Conservation (phyloP, 2,797 vertebrate species). For the Mus caroli region DNA sequence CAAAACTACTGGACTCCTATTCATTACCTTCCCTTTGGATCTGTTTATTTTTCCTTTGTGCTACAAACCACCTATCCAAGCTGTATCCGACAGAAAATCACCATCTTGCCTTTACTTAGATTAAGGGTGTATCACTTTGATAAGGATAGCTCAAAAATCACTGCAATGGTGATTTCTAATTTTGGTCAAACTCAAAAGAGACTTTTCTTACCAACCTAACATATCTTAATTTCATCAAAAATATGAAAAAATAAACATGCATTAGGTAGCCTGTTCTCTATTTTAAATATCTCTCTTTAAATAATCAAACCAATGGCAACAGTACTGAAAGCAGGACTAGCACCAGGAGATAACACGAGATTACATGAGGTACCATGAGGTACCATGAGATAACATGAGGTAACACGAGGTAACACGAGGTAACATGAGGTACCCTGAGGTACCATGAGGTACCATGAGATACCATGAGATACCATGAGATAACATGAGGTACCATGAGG, state of each 20-base stretch:
- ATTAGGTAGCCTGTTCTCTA: conserved; percentile 33
- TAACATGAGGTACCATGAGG: too few relatives aligned
- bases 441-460: too few relatives aligned
- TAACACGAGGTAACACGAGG: too few relatives aligned
- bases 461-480: too few relatives aligned
- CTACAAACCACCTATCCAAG: neutral
- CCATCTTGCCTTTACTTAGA: neutral
- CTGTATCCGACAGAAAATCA: neutral
- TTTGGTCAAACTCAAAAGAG: conserved; percentile 51
- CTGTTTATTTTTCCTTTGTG: neutral
- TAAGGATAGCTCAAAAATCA: neutral
- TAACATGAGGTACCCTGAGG: too few relatives aligned
- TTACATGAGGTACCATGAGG: too few relatives aligned
- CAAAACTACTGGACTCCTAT: neutral
- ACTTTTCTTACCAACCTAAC: neutral
- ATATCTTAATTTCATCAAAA: conserved; percentile 45
- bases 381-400: too few relatives aligned
- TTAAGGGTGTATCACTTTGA: neutral
- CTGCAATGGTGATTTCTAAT: conserved; percentile 18
- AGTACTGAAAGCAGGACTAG: neutral
- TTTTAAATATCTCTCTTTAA: conserved; percentile 24
- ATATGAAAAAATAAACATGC: conserved; percentile 18
- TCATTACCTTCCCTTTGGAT: neutral
- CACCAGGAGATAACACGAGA: conserved; percentile 34
- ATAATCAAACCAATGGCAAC: conserved; percentile 28